A percentile compares a stretch with the other conserved stretches of the same genome.
Conservation (phyloP, 2,888 invertebrate genomes). For the Allolobophora icterica region DNA sequence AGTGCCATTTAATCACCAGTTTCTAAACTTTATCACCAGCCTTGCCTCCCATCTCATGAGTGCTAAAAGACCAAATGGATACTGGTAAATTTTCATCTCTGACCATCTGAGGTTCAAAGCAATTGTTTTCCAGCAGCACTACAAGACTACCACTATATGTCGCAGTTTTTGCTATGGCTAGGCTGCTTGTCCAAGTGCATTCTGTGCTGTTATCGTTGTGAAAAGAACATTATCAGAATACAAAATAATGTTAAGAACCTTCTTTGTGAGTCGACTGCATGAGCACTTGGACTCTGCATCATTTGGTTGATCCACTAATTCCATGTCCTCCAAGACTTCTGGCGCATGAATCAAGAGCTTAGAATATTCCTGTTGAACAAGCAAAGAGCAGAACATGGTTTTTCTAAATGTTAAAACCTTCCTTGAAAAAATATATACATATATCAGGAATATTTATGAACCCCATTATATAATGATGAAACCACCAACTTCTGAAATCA, state of each 20-base stretch:
- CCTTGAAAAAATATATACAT: not conserved
- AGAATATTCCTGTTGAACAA: constrained; percentile 45
- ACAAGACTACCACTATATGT: not conserved
- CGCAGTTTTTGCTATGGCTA: not conserved
- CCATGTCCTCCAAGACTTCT: constrained; percentile 43
- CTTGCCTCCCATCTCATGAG: too few relatives aligned
- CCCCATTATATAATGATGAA: too few relatives aligned
- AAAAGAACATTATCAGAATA: not conserved
- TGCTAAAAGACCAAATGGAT: too few relatives aligned
- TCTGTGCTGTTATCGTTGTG: not conserved
- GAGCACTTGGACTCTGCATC: constrained; percentile 39
- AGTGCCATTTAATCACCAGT: too few relatives aligned
- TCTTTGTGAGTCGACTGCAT: constrained; percentile 31
- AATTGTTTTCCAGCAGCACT: too few relatives aligned
- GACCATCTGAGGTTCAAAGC: too few relatives aligned
- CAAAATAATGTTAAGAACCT: not conserved
- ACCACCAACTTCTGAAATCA: too few relatives aligned
- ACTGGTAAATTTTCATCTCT: too few relatives aligned
- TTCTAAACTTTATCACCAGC: too few relatives aligned
- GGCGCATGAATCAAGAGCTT: constrained; percentile 31
- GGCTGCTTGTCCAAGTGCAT: not conserved
- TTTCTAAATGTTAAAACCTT: not conserved
- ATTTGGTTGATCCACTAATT: constrained; percentile 41
- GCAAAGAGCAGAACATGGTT: not conserved
- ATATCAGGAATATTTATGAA: too few relatives aligned